These are phyloP conservation scores for Emydocephalus ijimae DNA, from an alignment of 2,113 vertebrate species.

Conservation along the genomic window DNA sequence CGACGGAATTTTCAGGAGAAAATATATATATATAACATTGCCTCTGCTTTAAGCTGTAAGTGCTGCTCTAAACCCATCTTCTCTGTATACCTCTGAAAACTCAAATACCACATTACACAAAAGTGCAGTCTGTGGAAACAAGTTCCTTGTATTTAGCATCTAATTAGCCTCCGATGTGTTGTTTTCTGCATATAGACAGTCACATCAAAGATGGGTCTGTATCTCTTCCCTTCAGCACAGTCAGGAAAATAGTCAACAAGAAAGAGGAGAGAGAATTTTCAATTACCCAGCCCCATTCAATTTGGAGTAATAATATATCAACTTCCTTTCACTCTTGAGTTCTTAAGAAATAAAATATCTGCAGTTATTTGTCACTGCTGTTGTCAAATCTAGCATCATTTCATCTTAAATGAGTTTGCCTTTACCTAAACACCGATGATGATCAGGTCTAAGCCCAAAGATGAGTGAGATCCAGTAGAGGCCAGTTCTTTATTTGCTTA, in stretches of 20 bases:
- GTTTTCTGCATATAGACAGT: neutral
- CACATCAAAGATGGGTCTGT: conserved; percentile 7
- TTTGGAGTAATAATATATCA: conserved; percentile 1
- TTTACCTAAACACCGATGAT: neutral
- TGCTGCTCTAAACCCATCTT: neutral
- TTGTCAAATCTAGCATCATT: neutral
- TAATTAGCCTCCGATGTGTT: conserved; percentile 1
- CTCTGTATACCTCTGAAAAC: neutral
- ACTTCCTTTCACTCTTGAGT: neutral
- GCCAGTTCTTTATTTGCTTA: neutral
- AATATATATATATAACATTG: neutral
- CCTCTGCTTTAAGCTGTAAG: neutral
- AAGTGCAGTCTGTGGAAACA: neutral
- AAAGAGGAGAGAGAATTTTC: conserved; percentile 6
- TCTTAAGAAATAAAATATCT: conserved; percentile 8
- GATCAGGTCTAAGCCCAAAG: neutral
- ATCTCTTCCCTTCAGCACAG: neutral
- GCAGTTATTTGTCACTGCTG: neutral
- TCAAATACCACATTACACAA: neutral
- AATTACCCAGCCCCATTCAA: conserved; percentile 8
- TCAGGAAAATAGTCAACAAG: neutral
- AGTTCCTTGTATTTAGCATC: neutral
- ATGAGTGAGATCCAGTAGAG: neutral
- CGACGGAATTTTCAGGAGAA: neutral
- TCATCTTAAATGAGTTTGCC: neutral